A percentile compares a stretch with the other conserved stretches of the same genome.
Evolutionary conservation across 2,797 vertebrate genomes (phyloP).

Genomic region (Coranthus polyacanthus): DNA sequence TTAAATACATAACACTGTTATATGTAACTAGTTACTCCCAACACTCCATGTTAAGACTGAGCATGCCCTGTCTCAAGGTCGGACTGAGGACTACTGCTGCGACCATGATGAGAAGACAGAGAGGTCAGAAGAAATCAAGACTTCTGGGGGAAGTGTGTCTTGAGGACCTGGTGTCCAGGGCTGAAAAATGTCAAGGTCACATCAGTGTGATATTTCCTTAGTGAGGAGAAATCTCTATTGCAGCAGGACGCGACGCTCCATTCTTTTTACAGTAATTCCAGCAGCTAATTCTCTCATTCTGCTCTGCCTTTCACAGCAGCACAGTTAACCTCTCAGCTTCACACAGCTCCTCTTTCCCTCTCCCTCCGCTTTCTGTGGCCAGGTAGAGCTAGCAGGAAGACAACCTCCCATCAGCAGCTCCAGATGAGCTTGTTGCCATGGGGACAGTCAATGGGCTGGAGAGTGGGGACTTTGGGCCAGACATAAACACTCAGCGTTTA

Average conservation of each 20-base stretch:
- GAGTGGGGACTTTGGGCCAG: constrained; percentile 82
- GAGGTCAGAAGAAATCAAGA: constrained; percentile 52
- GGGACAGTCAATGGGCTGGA: constrained; percentile 85
- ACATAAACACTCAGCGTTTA: constrained; percentile 82
- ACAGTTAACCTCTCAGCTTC: constrained; percentile 65
- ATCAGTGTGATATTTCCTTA: constrained; percentile 22
- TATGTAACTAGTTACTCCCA: no score
- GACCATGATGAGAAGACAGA: constrained; percentile 46
- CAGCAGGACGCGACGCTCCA: constrained; percentile 53
- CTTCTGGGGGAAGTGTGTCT: constrained; percentile 30
- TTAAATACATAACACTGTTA: no score
- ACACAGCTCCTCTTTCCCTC: constrained; percentile 21
- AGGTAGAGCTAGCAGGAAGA: constrained; percentile 79
- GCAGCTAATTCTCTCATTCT: constrained; percentile 49
- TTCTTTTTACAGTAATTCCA: constrained; percentile 53
- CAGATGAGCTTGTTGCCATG: constrained; percentile 88
- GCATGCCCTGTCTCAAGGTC: constrained; percentile 68
- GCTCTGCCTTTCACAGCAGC: constrained; percentile 46
- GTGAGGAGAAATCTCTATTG: constrained; percentile 44
- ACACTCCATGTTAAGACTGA: constrained; percentile 36
- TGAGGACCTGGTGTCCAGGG: constrained; percentile 42
- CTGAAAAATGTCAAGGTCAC: constrained; percentile 69
- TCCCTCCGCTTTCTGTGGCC: constrained; percentile 55
- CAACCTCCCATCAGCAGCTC: constrained; percentile 78
- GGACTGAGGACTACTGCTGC: constrained; percentile 51